Evolutionary conservation across 1,140 invertebrate species (phyloP).

Genomic region (Drosophila sp.): DNA sequence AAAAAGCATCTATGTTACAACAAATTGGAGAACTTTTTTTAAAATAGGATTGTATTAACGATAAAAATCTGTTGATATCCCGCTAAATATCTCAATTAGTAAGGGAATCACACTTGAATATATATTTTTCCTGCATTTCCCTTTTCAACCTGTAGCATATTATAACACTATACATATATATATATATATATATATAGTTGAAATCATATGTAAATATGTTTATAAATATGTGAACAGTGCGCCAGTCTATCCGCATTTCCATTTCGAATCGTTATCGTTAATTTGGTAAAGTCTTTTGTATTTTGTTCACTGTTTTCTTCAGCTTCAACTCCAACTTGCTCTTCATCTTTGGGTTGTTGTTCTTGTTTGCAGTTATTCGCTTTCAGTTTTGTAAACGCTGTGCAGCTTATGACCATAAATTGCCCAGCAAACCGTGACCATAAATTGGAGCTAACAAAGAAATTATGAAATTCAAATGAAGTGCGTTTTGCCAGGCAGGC

Average conservation of each 20-base stretch:
- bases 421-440: conserved; percentile 81
- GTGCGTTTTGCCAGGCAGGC: conserved; percentile 62
- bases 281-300: conserved; percentile 73
- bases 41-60: too few relatives aligned
- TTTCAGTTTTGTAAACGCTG: conserved; percentile 54
- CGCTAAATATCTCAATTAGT: conserved; percentile 7
- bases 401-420: conserved; percentile 81
- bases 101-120: conserved; percentile 3
- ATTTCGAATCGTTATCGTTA: conserved; percentile 80
- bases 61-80: too few relatives aligned
- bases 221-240: conserved; percentile 14
- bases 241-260: conserved; percentile 23
- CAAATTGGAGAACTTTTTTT: too few relatives aligned
- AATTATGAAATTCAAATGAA: conserved; percentile 84
- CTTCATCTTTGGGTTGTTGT: neutral
- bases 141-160: neutral
- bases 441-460: conserved; percentile 84
- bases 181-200: neutral
- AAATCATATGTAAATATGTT: conserved; percentile 23
- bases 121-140: neutral
- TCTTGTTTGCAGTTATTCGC: conserved; percentile 25
- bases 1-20: too few relatives aligned
- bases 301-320: conserved; percentile 33
- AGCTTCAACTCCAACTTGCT: conserved; percentile 20
- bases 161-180: neutral